Evolutionary conservation across 1,140 invertebrate genomes (phyloP), one percentile per base, ranked within the genome.

Genomic region (Oryzaephilus surinamensis): DNA sequence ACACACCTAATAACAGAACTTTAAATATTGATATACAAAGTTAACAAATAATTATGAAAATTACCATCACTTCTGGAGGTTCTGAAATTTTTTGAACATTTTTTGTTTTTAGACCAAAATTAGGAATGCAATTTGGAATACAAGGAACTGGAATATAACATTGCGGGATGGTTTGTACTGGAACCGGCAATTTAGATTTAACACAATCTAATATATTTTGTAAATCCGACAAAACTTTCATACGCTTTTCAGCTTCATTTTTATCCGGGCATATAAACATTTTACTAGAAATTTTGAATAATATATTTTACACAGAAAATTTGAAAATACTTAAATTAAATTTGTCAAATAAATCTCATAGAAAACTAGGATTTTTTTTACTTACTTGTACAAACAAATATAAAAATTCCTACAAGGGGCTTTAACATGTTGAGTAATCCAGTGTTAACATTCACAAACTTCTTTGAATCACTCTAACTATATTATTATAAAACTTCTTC

Each of bases 1-100:
- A 12, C 41, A 43, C 17, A 43, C 23, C 38, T 39, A 15, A 7
- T n/a, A n/a, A n/a, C n/a, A n/a, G n/a, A n/a, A n/a, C n/a, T n/a
- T n/a, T n/a, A n/a, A n/a, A n/a, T n/a, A n/a, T n/a, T n/a, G n/a
- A n/a, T n/a, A n/a, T n/a, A n/a, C n/a, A n/a, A n/a, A n/a, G n/a
- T n/a, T n/a, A 39, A 32, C 13, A 14, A 28, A 37, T 15, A 3
- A 15, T 13, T 14, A 4, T 27, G 21, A 15, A 6, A 38, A 13
- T 5, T 31, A 39, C 40, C 41, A 43, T 43, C 4, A 31, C 8
- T 14, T 37, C 27, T 0, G 41, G 41, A 15, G 41, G 32, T 31
- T 26, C 13, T 1, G 21, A 26, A n/a, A 26, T 21, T 2, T 10
- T 16, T 26, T 13, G 11, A 10, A 26, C 4, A 7, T 36, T 26